Percentiles rank a stretch among this genome's conserved stretches.
Evolutionary conservation across 2,888 invertebrate species (phyloP).

Genomic region (Oxytorus armatus): DNA sequence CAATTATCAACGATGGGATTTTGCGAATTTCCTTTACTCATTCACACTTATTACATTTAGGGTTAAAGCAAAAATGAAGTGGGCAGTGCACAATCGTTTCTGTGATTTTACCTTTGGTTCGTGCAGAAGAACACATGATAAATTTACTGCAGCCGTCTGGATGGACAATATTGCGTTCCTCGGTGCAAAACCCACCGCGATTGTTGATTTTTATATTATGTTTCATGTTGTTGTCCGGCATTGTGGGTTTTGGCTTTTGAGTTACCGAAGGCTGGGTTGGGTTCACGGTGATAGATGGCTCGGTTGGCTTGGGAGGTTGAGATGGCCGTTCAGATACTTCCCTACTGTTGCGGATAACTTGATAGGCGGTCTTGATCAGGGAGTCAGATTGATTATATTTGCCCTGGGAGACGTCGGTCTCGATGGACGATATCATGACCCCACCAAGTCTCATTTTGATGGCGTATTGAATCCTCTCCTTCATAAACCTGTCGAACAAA

Average conservation of each 20-base stretch:
- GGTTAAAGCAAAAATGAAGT: constrained; percentile 53
- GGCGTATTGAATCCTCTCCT: too few species aligned
- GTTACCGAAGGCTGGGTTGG: too few species aligned
- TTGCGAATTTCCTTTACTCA: constrained; percentile 38
- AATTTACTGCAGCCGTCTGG: constrained; percentile 83
- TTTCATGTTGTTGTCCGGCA: constrained; percentile 27
- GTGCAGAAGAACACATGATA: constrained; percentile 81
- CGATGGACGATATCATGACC: constrained; percentile 83
- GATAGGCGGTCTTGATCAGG: too few species aligned
- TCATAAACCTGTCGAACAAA: too few species aligned
- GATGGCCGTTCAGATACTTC: too few species aligned
- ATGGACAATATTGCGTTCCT: constrained; percentile 84
- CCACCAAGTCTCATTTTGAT: too few species aligned
- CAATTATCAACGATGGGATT: background rate
- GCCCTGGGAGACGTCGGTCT: constrained; percentile 91
- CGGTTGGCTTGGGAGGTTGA: too few species aligned
- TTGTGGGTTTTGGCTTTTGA: background rate
- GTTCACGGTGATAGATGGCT: too few species aligned
- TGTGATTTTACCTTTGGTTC: constrained; percentile 74
- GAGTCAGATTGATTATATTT: constrained; percentile 83
- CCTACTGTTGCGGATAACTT: too few species aligned
- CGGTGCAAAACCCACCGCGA: constrained; percentile 78
- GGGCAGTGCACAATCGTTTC: constrained; percentile 66
- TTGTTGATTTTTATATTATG: too few species aligned
- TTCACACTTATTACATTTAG: constrained; percentile 43